Evolutionary conservation across 2,797 vertebrate species (phyloP).

Genomic region (Taenioides sp.): DNA sequence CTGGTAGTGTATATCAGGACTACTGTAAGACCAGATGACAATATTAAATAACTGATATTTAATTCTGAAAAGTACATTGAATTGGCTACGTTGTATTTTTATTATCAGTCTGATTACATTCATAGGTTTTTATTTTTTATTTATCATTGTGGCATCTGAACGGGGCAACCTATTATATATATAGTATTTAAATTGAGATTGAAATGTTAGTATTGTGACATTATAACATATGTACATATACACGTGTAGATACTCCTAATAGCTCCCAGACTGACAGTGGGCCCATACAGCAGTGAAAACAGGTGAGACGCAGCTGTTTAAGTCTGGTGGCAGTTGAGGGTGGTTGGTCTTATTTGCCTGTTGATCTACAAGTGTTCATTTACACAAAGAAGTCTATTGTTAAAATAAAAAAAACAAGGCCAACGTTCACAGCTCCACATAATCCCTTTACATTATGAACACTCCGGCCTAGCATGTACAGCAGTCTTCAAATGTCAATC

Average conservation of each 20-base stretch:
- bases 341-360: conserved; percentile 64
- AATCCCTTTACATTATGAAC: conserved; percentile 20
- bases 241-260: background rate
- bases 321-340: conserved; percentile 49
- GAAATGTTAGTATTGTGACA: too few species aligned
- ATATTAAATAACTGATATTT: too few species aligned
- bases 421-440: conserved; percentile 21
- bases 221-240: background rate
- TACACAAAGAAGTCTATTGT: conserved; percentile 61
- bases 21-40: too few species aligned
- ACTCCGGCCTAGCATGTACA: conserved; percentile 14
- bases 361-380: conserved; percentile 40
- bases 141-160: too few species aligned
- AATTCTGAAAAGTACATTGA: too few species aligned
- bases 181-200: too few species aligned
- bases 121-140: too few species aligned
- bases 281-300: conserved; percentile 35
- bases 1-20: too few species aligned
- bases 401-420: conserved; percentile 22
- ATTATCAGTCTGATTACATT: too few species aligned
- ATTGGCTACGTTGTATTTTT: too few species aligned
- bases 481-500: conserved; percentile 20
- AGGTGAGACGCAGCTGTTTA: conserved; percentile 31
- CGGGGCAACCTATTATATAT: too few species aligned
- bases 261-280: background rate